Percentiles rank a stretch among this genome's conserved stretches.
Conservation (phyloP, 2,888 invertebrate genomes). For the Rhamnusium bicolor region DNA sequence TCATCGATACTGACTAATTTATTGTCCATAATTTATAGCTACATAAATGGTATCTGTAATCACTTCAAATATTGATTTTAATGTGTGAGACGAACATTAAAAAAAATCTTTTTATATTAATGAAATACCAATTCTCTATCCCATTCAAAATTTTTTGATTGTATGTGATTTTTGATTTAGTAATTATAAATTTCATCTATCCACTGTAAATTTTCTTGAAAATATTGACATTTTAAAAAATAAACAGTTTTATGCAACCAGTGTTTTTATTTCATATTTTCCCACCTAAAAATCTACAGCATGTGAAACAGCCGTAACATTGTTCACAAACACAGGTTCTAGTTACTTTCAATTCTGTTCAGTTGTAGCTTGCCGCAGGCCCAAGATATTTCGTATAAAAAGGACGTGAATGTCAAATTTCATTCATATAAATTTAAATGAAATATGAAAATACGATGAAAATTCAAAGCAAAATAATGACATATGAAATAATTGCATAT, state of each 20-base stretch:
- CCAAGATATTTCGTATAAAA: not conserved
- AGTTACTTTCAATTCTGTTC: not conserved
- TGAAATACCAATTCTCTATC: too few species aligned
- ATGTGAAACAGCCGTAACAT: not conserved
- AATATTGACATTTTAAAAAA: constrained; percentile 15
- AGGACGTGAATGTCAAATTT: not conserved
- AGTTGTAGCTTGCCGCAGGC: not conserved
- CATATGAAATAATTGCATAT: not conserved
- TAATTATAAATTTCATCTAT: not conserved
- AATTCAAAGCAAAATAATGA: not conserved
- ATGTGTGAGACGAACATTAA: too few species aligned
- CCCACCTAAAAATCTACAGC: not conserved
- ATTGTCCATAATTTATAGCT: too few species aligned
- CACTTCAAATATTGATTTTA: too few species aligned
- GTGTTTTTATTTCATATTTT: constrained; percentile 34
- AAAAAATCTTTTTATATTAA: too few species aligned
- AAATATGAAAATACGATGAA: not conserved
- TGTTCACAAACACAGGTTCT: not conserved
- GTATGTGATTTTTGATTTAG: too few species aligned
- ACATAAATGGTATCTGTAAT: too few species aligned
- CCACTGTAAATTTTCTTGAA: constrained; percentile 6
- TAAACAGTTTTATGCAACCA: constrained; percentile 28
- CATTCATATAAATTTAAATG: not conserved
- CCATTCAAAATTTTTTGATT: too few species aligned
- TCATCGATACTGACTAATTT: too few species aligned